These are phyloP conservation scores for Dione juno DNA, from an alignment of 2,888 invertebrate genomes.

Conservation along the genomic window DNA sequence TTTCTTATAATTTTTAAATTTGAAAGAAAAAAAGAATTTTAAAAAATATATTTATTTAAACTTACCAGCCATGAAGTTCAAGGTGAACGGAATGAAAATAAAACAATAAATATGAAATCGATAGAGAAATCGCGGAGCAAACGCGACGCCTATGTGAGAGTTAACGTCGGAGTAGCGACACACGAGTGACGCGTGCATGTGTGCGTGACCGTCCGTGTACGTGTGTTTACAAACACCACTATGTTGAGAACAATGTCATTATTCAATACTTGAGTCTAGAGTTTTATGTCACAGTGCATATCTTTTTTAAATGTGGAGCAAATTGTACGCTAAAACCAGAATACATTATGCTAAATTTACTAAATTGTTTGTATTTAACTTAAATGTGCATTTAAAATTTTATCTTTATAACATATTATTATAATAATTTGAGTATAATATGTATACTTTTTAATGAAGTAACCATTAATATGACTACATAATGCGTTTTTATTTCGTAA, in stretches of 20 bases:
- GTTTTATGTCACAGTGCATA: slow-evolving; percentile 59
- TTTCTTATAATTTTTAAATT: not conserved
- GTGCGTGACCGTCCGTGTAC: slow-evolving; percentile 49
- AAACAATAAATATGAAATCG: slow-evolving; percentile 61
- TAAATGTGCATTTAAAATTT: not conserved
- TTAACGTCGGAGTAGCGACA: slow-evolving; percentile 65
- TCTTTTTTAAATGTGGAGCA: slow-evolving; percentile 27
- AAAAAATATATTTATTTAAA: slow-evolving; percentile 43
- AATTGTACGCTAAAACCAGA: slow-evolving; percentile 16
- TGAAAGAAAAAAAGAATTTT: not conserved
- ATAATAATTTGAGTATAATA: not conserved
- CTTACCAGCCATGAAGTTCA: slow-evolving; percentile 80
- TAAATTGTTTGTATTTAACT: slow-evolving; percentile 7
- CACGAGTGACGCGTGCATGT: slow-evolving; percentile 47
- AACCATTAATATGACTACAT: not conserved
- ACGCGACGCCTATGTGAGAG: slow-evolving; percentile 67
- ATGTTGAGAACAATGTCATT: slow-evolving; percentile 74
- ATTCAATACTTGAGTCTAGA: slow-evolving; percentile 68
- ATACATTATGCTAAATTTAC: slow-evolving; percentile 2
- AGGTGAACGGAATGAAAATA: slow-evolving; percentile 54
- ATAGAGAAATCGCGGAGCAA: slow-evolving; percentile 73
- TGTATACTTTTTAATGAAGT: not conserved
- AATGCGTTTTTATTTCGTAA: not conserved
- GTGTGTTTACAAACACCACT: slow-evolving; percentile 73
- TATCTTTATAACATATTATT: slow-evolving; percentile 2